phyloP scores from a whole-genome alignment of 2,113 vertebrate genomes.

The Chaetorhynchus papuensis region DNA sequence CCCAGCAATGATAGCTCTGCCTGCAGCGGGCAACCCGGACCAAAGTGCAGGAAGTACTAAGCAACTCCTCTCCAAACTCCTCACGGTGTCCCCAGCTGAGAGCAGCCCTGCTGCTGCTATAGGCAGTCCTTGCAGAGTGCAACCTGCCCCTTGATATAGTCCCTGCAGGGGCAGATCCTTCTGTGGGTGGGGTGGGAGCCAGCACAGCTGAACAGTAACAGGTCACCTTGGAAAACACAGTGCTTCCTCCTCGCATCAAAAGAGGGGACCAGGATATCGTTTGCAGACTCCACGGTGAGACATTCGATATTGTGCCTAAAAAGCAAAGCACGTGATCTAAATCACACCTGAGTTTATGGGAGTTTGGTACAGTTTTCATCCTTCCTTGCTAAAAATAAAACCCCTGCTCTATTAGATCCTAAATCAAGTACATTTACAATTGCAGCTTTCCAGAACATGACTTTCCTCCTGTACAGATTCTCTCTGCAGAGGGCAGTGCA shows the following conservation, averaged over 20 bases:
- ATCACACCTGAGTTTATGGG: background rate
- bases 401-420: background rate
- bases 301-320: constrained; percentile 87
- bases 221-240: constrained; percentile 93
- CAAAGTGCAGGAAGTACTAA: constrained; percentile 58
- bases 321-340: background rate
- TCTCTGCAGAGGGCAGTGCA: constrained; percentile 48
- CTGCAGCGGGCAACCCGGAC: constrained; percentile 30
- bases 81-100: background rate
- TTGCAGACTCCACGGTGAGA: constrained; percentile 84
- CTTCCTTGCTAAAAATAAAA: background rate
- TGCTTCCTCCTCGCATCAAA: constrained; percentile 82
- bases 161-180: constrained; percentile 94
- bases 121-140: constrained; percentile 94
- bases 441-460: background rate
- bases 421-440: background rate
- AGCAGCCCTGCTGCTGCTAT: constrained; percentile 74
- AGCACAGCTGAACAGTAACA: constrained; percentile 95
- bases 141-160: constrained; percentile 99
- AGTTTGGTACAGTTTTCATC: background rate
- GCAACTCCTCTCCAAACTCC: constrained; percentile 35
- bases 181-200: constrained; percentile 83
- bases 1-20: constrained; percentile 28
- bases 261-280: constrained; percentile 90
- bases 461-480: background rate